Percentiles rank a stretch among this genome's conserved stretches.
These are phyloP conservation scores for Tribolium freemani DNA, from an alignment of 2,888 invertebrate genomes.

Conservation along the genomic window DNA sequence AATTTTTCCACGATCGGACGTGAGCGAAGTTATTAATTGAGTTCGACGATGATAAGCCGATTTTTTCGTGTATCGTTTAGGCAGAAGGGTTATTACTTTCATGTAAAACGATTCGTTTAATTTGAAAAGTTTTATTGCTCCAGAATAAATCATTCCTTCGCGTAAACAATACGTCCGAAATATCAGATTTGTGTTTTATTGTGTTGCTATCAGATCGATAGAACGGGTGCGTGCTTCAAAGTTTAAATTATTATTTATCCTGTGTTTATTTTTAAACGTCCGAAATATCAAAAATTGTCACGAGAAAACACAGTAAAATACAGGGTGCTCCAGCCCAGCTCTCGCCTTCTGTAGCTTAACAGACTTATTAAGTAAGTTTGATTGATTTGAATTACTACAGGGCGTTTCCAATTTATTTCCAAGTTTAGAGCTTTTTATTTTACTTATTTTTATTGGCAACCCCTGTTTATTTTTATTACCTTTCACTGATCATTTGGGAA, in stretches of 20 bases:
- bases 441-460: no score
- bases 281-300: not conserved
- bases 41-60: not conserved
- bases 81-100: not conserved
- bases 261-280: not conserved
- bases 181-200: not conserved
- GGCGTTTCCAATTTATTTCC: no score
- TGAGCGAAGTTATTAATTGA: not conserved
- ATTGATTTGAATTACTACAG: no score
- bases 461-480: no score
- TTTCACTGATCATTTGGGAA: no score
- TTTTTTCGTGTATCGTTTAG: not conserved
- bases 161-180: not conserved
- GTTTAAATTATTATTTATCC: not conserved
- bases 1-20: not conserved
- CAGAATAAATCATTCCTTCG: not conserved
- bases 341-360: no score
- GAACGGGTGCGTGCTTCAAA: not conserved
- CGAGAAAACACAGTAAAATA: no score
- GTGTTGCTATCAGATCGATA: no score
- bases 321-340: no score
- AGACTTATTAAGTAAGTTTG: no score
- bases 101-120: not conserved
- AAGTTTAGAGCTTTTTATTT: no score
- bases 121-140: not conserved